Percentiles rank a stretch among this genome's conserved stretches.
Conservation (phyloP, 2,797 vertebrate genomes). For the Myripristis murdjan region DNA sequence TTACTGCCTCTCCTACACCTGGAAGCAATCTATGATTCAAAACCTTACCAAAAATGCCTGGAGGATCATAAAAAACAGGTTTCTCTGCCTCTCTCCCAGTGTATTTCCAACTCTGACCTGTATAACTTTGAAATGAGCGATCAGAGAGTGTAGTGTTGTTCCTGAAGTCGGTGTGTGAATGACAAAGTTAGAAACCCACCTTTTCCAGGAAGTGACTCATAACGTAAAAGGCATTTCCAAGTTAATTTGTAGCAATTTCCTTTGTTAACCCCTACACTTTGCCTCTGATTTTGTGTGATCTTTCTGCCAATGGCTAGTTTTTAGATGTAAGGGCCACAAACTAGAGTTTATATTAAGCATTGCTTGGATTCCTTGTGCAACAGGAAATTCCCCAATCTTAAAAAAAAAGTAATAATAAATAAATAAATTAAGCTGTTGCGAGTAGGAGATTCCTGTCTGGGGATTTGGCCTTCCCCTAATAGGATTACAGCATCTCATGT, state of each 20-base stretch:
- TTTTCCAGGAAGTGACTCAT: constrained; percentile 4
- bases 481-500: constrained; percentile 26
- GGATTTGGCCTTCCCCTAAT: constrained; percentile 21
- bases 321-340: neutral
- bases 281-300: neutral
- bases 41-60: constrained; percentile 25
- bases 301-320: neutral
- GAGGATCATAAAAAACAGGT: constrained; percentile 28
- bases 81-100: neutral
- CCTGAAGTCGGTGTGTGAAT: neutral
- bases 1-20: constrained; percentile 58
- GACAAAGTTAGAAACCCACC: neutral
- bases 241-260: neutral
- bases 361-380: constrained; percentile 53
- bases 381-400: constrained; percentile 74
- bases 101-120: neutral
- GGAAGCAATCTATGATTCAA: constrained; percentile 58
- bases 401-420: too few relatives aligned
- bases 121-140: neutral
- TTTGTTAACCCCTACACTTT: neutral
- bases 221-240: constrained; percentile 10
- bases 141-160: neutral
- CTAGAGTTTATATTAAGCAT: constrained; percentile 54
- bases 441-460: neutral
- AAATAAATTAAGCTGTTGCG: constrained; percentile 34